Conservation (phyloP, 2,113 vertebrate genomes). For the Solea solea region DNA sequence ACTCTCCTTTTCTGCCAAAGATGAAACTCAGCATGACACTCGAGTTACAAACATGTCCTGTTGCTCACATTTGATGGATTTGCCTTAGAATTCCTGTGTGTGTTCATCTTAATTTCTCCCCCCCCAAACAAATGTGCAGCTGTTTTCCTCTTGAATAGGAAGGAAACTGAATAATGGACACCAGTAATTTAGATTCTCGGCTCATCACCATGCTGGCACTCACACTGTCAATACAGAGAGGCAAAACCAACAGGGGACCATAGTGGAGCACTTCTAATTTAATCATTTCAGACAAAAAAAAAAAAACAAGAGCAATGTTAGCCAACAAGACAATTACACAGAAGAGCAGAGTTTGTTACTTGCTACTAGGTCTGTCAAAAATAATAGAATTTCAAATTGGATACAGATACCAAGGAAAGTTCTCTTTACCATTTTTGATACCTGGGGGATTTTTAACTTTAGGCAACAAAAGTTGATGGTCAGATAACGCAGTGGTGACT, state of each 20-base stretch:
- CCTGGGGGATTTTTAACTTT: no score
- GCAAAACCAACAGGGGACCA: conserved; percentile 39
- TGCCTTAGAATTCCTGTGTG: conserved; percentile 2
- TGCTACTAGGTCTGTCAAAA: no score
- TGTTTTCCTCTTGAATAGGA: conserved; percentile 36
- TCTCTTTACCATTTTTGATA: no score
- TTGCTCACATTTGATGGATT: conserved; percentile 24
- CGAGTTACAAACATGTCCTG: conserved; percentile 20
- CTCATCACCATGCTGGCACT: conserved; percentile 41
- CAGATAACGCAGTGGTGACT: no score
- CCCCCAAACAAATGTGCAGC: conserved; percentile 3
- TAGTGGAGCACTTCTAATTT: conserved; percentile 39
- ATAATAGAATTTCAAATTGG: no score
- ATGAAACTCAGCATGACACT: conserved; percentile 12
- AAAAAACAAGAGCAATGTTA: conserved; percentile 19
- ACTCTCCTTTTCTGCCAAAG: conserved; percentile 15
- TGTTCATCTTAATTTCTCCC: conserved; percentile 19
- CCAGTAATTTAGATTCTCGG: conserved; percentile 42
- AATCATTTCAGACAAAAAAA: conserved; percentile 43
- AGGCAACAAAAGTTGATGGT: no score
- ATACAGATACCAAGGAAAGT: no score
- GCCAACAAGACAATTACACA: conserved; percentile 37
- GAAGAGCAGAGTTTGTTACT: conserved; percentile 15
- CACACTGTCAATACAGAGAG: conserved; percentile 30
- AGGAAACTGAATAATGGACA: conserved; percentile 20